Evolutionary conservation across 37 sponge, comb jelly and placozoan genomes (phyloP), one percentile per base, ranked within the genome.

Genomic region (Halisarca cf. caerulea): DNA sequence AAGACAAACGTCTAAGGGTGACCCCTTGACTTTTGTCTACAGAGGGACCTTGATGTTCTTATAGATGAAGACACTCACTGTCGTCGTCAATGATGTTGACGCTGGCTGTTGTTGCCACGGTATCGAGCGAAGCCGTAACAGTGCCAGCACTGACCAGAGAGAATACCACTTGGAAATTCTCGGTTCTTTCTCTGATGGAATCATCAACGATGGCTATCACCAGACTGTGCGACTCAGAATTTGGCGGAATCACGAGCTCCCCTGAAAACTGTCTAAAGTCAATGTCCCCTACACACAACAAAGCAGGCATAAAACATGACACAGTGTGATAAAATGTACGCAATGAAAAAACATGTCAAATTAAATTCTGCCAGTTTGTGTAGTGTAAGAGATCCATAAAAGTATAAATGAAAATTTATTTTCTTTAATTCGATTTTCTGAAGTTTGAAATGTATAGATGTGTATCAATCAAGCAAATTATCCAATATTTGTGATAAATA

Each of bases 61-160:
- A n/a, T n/a, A n/a, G n/a, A n/a, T n/a, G n/a, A n/a, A n/a, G 15
- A 15, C 45, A 74, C 77, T 74, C 77, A 74, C 77, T 36, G 44
- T 74, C 77, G 41, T 74, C 77, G 36, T 74, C 77, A 8, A 74
- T 17, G 41, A 74, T 74, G 77, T 32, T 40, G 9, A 74, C 43
- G 17, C n/a, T 38, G 2, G 77, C 42, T 40, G 24, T 21, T 17
- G 14, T 74, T 37, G 42, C 24, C 24, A 23, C 25, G 24, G 45
- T 74, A 38, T n/a, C 15, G n/a, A 74, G 9, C 21, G 7, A 2
- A 41, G 77, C 4, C 17, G 35, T 34, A 3, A 30, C 69, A 1
- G 15, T 0, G 25, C 8, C 43, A 41, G 77, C 15, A 24, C 44
- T 8, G 45, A 24, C 18, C 1, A 74, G 7, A 3, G 15, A n/a